phyloP scores from a whole-genome alignment of 2,888 invertebrate genomes.

The Lycocerus yunnanus region DNA sequence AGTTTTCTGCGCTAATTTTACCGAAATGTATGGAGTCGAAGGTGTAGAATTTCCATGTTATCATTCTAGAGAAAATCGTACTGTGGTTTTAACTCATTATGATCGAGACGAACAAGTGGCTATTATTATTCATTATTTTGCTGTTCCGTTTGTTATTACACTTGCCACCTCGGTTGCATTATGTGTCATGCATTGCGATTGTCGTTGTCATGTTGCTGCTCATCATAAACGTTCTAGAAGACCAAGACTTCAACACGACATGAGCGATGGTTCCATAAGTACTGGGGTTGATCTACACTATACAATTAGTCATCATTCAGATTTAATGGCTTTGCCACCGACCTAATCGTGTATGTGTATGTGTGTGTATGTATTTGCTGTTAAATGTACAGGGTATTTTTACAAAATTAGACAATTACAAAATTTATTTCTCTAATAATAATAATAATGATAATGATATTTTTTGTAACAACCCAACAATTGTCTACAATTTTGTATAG shows the following conservation, averaged over 20 bases:
- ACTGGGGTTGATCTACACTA: constrained; percentile 69
- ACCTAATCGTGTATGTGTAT: constrained; percentile 37
- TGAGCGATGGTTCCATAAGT: constrained; percentile 74
- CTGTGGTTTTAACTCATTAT: constrained; percentile 83
- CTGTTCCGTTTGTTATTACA: constrained; percentile 82
- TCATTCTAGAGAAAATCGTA: constrained; percentile 78
- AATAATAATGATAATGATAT: background rate
- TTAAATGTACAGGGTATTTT: constrained; percentile 2
- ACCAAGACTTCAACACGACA: constrained; percentile 65
- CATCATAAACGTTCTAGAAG: constrained; percentile 67
- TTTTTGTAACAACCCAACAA: background rate
- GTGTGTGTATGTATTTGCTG: constrained; percentile 23
- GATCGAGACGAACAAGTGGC: constrained; percentile 81
- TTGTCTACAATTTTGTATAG: background rate
- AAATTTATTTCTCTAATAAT: background rate
- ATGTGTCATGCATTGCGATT: constrained; percentile 87
- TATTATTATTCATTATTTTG: constrained; percentile 82
- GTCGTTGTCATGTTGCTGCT: constrained; percentile 71
- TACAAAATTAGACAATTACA: constrained; percentile 1
- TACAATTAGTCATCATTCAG: constrained; percentile 55
- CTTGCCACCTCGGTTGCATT: constrained; percentile 82
- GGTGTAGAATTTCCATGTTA: constrained; percentile 69
- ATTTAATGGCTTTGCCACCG: constrained; percentile 52
- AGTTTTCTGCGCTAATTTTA: constrained; percentile 78
- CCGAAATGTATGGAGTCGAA: constrained; percentile 69